Percentiles rank a stretch among this genome's conserved stretches.
Evolutionary conservation across 1,140 invertebrate genomes (phyloP).

Genomic region (Cotesia glomerata): DNA sequence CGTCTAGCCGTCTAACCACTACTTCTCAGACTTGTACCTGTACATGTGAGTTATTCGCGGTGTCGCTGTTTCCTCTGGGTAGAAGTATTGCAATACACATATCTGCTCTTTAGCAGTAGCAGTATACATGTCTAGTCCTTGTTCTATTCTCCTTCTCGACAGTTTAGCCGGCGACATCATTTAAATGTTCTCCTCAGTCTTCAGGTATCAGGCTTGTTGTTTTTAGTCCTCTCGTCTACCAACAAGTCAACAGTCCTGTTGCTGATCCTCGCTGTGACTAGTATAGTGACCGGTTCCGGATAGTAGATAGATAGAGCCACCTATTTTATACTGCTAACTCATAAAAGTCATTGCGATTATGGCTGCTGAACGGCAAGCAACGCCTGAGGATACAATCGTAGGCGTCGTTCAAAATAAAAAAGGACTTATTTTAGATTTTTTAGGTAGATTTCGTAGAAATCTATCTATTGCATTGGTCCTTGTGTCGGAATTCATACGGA

Average conservation of each 20-base stretch:
- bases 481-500: too few species aligned
- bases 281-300: too few species aligned
- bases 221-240: conserved; percentile 56
- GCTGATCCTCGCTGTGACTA: too few species aligned
- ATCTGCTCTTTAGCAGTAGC: neutral
- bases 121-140: conserved; percentile 5
- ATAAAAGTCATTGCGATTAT: neutral
- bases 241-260: conserved; percentile 43
- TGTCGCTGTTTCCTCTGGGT: conserved; percentile 5
- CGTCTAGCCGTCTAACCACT: conserved; percentile 49
- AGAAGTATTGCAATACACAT: neutral
- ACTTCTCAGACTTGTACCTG: conserved; percentile 2
- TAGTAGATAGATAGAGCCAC: neutral
- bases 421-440: too few species aligned
- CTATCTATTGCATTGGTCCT: too few species aligned
- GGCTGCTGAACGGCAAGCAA: too few species aligned
- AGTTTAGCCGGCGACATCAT: conserved; percentile 57
- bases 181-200: conserved; percentile 58
- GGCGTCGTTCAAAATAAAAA: too few species aligned
- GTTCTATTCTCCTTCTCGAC: conserved; percentile 33
- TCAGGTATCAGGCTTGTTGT: conserved; percentile 25
- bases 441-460: too few species aligned
- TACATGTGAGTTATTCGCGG: conserved; percentile 54
- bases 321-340: neutral
- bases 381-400: too few species aligned